phyloP scores from a whole-genome alignment of 2,888 invertebrate species.

The Dorcus hopei region DNA sequence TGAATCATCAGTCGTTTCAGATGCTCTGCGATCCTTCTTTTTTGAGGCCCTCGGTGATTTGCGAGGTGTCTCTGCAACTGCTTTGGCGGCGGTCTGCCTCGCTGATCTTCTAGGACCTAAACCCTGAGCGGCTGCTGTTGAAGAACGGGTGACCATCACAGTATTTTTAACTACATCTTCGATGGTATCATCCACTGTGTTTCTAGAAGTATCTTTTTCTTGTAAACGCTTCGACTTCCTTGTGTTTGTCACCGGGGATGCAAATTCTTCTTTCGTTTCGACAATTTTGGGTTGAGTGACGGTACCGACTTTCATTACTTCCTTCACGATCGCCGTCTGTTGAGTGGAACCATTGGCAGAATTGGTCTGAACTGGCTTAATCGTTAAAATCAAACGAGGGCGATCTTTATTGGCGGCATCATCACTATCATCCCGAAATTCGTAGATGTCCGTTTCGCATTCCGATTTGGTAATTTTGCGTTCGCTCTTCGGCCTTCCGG shows the following conservation, averaged over 20 bases:
- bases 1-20: conserved; percentile 61
- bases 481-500: conserved; percentile 54
- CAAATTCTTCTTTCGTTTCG: conserved; percentile 55
- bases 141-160: conserved; percentile 44
- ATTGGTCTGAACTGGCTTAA: conserved; percentile 64
- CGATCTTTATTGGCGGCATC: conserved; percentile 61
- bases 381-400: conserved; percentile 76
- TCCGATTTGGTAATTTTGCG: conserved; percentile 56
- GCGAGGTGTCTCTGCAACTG: conserved; percentile 43
- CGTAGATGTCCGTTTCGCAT: conserved; percentile 77
- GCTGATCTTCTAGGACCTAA: conserved; percentile 55
- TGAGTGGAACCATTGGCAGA: conserved; percentile 28
- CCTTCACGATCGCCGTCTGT: conserved; percentile 49
- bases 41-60: conserved; percentile 65
- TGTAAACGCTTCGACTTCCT: conserved; percentile 78
- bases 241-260: conserved; percentile 65
- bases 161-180: conserved; percentile 83
- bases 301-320: conserved; percentile 32
- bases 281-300: conserved; percentile 8
- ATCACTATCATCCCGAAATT: conserved; percentile 86
- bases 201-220: conserved; percentile 72
- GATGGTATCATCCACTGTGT: conserved; percentile 81
- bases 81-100: conserved; percentile 51
- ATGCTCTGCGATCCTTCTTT: conserved; percentile 61
- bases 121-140: conserved; percentile 44